Conservation (phyloP, 2,113 vertebrate genomes). For the Andinoacara biseriatus region DNA sequence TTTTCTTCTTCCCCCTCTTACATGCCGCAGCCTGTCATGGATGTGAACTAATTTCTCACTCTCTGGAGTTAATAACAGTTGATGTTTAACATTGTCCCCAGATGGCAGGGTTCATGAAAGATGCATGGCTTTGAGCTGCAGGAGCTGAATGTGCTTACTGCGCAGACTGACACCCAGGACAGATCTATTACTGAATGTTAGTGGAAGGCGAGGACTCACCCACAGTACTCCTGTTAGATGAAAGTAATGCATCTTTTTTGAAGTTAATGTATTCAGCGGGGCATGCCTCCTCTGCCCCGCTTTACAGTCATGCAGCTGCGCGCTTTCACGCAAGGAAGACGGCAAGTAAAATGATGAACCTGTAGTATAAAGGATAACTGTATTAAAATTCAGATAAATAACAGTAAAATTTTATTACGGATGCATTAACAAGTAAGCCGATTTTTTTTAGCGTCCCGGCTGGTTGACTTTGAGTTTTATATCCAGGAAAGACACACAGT, state of each 20-base stretch:
- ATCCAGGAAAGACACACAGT: neutral
- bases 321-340: constrained; percentile 5
- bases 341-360: constrained; percentile 3
- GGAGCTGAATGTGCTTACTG: constrained; percentile 60
- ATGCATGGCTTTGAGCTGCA: constrained; percentile 65
- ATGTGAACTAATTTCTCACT: constrained; percentile 63
- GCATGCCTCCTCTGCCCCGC: constrained; percentile 7
- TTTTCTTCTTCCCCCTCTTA: constrained; percentile 27
- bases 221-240: constrained; percentile 35
- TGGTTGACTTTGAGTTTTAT: neutral
- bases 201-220: constrained; percentile 35
- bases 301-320: constrained; percentile 28
- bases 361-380: neutral
- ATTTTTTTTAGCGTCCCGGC: neutral
- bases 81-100: constrained; percentile 71
- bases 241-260: constrained; percentile 50
- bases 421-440: constrained; percentile 1
- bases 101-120: constrained; percentile 72
- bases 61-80: constrained; percentile 67
- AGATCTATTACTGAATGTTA: constrained; percentile 57
- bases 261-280: constrained; percentile 41
- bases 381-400: neutral
- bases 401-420: neutral
- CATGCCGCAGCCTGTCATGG: constrained; percentile 59
- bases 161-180: constrained; percentile 60